These are phyloP conservation scores for Volucella inflata DNA, from an alignment of 2,888 invertebrate species.

Conservation along the genomic window DNA sequence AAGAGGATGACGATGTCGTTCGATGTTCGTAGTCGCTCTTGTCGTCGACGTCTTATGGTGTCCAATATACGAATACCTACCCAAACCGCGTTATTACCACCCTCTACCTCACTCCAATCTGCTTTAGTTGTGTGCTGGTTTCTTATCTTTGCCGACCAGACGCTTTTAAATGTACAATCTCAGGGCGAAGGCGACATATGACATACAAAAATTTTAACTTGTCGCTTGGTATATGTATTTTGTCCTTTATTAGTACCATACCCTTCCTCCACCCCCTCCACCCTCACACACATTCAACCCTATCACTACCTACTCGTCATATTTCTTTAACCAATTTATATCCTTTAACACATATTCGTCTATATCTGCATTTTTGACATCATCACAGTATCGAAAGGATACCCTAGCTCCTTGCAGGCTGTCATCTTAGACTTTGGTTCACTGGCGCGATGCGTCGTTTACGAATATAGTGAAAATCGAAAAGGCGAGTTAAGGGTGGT, in stretches of 20 bases:
- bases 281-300: not conserved
- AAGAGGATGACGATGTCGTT: slow-evolving; percentile 53
- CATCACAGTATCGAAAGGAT: slow-evolving; percentile 36
- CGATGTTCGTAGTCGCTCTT: not conserved
- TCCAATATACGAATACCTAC: slow-evolving; percentile 22
- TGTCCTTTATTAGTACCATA: slow-evolving; percentile 7
- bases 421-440: slow-evolving; percentile 56
- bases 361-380: slow-evolving; percentile 70
- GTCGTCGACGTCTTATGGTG: slow-evolving; percentile 63
- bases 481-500: slow-evolving; percentile 48
- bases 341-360: slow-evolving; percentile 69
- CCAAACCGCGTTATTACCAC: too few species aligned
- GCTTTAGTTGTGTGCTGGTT: slow-evolving; percentile 69
- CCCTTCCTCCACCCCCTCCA: not conserved
- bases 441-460: slow-evolving; percentile 52
- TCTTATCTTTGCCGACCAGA: slow-evolving; percentile 84
- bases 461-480: slow-evolving; percentile 33
- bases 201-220: slow-evolving; percentile 71
- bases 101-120: not conserved
- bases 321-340: slow-evolving; percentile 73
- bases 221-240: slow-evolving; percentile 45
- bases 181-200: slow-evolving; percentile 67
- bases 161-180: slow-evolving; percentile 81
- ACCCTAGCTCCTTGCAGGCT: slow-evolving; percentile 19
- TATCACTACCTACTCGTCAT: slow-evolving; percentile 24